Conservation (phyloP, 2,888 invertebrate genomes). For the Limenitis camilla region DNA sequence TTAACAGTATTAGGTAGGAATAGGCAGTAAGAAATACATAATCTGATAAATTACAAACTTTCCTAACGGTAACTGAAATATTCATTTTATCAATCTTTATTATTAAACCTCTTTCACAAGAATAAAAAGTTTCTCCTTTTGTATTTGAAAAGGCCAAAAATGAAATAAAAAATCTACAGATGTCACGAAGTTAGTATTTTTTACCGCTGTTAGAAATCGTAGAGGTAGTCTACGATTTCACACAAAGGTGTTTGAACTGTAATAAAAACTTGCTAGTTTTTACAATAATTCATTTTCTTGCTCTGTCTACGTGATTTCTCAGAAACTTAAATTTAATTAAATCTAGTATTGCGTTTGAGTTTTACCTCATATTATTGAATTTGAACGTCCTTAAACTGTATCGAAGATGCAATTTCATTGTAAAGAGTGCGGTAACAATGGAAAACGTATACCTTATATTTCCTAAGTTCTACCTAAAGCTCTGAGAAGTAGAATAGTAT, state of each 20-base stretch:
- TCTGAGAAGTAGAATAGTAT: too few species aligned
- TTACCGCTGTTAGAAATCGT: slow-evolving; percentile 37
- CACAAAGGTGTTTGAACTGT: slow-evolving; percentile 36
- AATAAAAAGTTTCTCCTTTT: not conserved
- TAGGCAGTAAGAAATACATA: too few species aligned
- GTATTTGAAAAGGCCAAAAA: slow-evolving; percentile 28
- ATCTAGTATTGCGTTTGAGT: too few species aligned
- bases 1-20: too few species aligned
- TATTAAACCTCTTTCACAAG: too few species aligned
- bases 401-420: not conserved
- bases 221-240: slow-evolving; percentile 13
- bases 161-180: slow-evolving; percentile 30
- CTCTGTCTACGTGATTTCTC: slow-evolving; percentile 7
- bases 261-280: slow-evolving; percentile 10
- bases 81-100: too few species aligned
- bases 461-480: too few species aligned
- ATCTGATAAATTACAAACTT: too few species aligned
- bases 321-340: not conserved
- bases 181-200: slow-evolving; percentile 36
- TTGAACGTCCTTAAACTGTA: not conserved
- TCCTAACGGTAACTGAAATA: too few species aligned
- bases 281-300: slow-evolving; percentile 7
- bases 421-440: too few species aligned
- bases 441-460: too few species aligned
- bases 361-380: not conserved